These are phyloP conservation scores for Caenorhabditis drosophilae DNA, from an alignment of 2,888 invertebrate genomes.

Conservation along the genomic window DNA sequence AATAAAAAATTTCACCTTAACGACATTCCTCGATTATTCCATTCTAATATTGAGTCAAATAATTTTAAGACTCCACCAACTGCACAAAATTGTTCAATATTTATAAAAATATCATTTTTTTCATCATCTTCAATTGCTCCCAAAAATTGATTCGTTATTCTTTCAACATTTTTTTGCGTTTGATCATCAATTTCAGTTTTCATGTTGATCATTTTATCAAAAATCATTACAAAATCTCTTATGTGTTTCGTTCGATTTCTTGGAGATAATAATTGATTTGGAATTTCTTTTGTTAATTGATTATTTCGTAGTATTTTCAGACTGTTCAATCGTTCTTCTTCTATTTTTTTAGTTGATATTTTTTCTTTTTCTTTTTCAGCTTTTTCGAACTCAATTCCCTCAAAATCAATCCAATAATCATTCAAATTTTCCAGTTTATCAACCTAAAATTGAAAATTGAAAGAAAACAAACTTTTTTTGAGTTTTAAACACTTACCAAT, in stretches of 20 bases:
- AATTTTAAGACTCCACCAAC: constrained; percentile 12
- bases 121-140: constrained; percentile 4
- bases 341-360: constrained; percentile 1
- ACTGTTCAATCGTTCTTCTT: neutral
- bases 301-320: neutral
- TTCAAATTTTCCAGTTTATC: neutral
- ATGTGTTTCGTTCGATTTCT: constrained; percentile 25
- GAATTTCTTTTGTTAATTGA: constrained; percentile 12
- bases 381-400: neutral
- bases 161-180: constrained; percentile 11
- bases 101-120: constrained; percentile 8
- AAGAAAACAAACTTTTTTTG: neutral
- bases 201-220: constrained; percentile 12
- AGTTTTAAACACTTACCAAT: neutral
- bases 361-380: constrained; percentile 5
- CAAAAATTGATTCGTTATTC: too few relatives aligned
- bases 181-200: constrained; percentile 6
- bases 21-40: constrained; percentile 12
- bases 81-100: constrained; percentile 26
- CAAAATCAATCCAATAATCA: neutral
- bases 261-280: constrained; percentile 9
- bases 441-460: too few relatives aligned
- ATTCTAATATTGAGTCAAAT: constrained; percentile 12
- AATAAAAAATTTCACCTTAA: constrained; percentile 7
- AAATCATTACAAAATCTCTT: constrained; percentile 18